A percentile compares a stretch with the other conserved stretches of the same genome.
Conservation (phyloP, 2,797 vertebrate species). For the Crenuchus spilurus region DNA sequence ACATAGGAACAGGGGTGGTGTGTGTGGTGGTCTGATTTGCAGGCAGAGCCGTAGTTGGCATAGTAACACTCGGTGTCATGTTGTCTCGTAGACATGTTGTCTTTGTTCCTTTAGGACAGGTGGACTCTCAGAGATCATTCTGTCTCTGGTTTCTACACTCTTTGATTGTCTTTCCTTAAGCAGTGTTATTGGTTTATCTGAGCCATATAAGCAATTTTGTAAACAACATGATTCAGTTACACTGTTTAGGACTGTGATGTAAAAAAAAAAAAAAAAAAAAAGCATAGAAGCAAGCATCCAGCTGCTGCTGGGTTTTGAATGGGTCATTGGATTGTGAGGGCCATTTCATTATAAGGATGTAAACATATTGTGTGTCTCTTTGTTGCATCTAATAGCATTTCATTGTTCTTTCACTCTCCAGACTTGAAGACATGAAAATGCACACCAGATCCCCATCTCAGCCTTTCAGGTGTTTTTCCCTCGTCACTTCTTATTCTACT, state of each 20-base stretch:
- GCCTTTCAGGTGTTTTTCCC: constrained; percentile 81
- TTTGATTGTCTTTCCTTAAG: constrained; percentile 7
- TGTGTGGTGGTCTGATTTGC: constrained; percentile 13
- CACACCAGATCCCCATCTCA: constrained; percentile 81
- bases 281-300: background rate
- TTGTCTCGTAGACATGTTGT: constrained; percentile 36
- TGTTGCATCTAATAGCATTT: background rate
- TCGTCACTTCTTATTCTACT: background rate
- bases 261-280: too few species aligned
- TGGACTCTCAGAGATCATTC: constrained; percentile 5
- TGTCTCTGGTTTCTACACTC: background rate
- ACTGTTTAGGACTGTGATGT: background rate
- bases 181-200: constrained; percentile 1
- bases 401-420: constrained; percentile 63
- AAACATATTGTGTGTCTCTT: background rate
- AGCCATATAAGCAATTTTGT: background rate
- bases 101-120: constrained; percentile 32
- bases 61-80: constrained; percentile 37
- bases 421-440: constrained; percentile 83
- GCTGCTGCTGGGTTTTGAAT: background rate
- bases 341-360: background rate
- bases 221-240: background rate
- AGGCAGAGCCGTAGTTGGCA: constrained; percentile 23
- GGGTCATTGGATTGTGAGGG: background rate
- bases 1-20: constrained; percentile 18